Conservation (phyloP, 2,888 invertebrate species). For the Megastigmus dorsalis region DNA sequence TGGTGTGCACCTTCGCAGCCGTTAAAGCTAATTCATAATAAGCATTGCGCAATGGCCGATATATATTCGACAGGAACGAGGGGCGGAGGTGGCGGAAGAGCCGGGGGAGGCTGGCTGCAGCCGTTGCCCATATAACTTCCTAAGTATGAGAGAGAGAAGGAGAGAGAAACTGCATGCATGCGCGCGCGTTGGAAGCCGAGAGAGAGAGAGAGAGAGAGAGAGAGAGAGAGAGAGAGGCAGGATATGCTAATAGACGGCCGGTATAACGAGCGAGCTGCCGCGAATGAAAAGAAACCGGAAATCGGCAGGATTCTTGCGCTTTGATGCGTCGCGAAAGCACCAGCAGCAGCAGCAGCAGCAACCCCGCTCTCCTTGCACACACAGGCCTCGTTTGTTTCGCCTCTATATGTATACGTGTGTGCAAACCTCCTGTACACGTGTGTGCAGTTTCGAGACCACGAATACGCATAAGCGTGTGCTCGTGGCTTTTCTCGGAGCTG, state of each 20-base stretch:
- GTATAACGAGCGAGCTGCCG: slow-evolving; percentile 13
- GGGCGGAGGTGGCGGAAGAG: too few species aligned
- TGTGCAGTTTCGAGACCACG: background rate
- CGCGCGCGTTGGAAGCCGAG: too few species aligned
- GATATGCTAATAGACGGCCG: slow-evolving; percentile 29
- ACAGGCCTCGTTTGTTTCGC: background rate
- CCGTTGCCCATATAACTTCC: too few species aligned
- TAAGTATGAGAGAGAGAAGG: too few species aligned
- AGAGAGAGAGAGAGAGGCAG: slow-evolving; percentile 5
- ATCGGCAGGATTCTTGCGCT: slow-evolving; percentile 54
- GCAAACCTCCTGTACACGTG: background rate
- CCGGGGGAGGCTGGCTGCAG: too few species aligned
- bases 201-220: background rate
- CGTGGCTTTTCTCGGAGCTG: slow-evolving; percentile 22
- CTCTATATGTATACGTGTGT: too few species aligned
- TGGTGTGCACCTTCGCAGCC: too few species aligned
- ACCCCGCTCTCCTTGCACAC: background rate
- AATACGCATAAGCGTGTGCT: background rate
- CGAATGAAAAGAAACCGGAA: slow-evolving; percentile 56
- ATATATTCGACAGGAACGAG: too few species aligned
- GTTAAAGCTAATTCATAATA: too few species aligned
- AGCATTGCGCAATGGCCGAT: too few species aligned
- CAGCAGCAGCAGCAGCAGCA: background rate
- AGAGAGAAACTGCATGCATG: too few species aligned
- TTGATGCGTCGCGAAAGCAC: slow-evolving; percentile 30